Base-by-base conservation (phyloP, 2,113 vertebrate species). In the Oncorhynchus kisutch region DNA sequence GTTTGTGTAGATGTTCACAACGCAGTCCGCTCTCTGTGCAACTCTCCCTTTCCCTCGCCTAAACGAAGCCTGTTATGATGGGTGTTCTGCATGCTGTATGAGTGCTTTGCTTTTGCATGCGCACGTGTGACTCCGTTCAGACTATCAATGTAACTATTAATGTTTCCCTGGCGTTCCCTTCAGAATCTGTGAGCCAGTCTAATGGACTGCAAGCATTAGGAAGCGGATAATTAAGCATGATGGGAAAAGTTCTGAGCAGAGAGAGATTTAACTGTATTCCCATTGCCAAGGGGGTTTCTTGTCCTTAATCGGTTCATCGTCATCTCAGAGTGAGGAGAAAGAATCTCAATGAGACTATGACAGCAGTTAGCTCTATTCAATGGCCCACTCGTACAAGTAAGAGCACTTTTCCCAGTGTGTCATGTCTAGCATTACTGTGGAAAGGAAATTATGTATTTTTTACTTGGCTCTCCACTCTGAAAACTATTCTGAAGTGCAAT, bases 61-160 rank as follows among this genome's bases (percentile, higher is more conserved):
- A 45, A 45, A 45, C 8, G 9, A 45, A 12, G 11, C 62, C 62
- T 13, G 9, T 25, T 65, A 4, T 11, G 22, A 65, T 27, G 24
- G 25, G 13, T 65, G 11, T 65, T 25, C 11, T 65, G 24, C 62
- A 65, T 65, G 11, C 25, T 24, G 62, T 45, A 45, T 45, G 39
- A 45, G 39, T 45, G 39, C 39, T 45, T 45, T 45, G 57, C 57
- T 16, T 60, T 16, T 65, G 45, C 25, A 75, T 60, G 25, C 4
- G 7, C 71, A 73, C n/a, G 7, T 57, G 67, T 49, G 70, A 75
- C 60, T 81, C 79, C 31, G 39, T 74, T 45, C 29, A 73, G 45
- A 45, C 34, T 70, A 69, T 71, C 60, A 29, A 16, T 77, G 68
- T 70, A 25, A 71, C 70, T 74, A 20, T 60, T 65, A 54, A 70